phyloP scores from a whole-genome alignment of 2,797 vertebrate genomes.

The Brotula barbata region DNA sequence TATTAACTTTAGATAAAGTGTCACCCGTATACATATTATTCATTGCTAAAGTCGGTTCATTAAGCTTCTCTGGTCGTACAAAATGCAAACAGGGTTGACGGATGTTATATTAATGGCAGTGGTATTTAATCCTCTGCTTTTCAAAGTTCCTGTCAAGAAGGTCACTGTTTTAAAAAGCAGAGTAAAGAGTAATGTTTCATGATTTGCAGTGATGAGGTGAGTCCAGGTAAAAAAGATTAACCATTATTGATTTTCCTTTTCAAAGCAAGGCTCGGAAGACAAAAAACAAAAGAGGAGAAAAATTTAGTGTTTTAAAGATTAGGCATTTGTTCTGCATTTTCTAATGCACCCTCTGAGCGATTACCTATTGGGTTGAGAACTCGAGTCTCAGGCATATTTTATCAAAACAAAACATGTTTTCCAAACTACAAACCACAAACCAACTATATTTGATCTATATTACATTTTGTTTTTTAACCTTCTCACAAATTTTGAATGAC shows the following conservation, averaged over 20 bases:
- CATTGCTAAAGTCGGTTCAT: slow-evolving; percentile 5
- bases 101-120: neutral
- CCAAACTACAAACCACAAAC: neutral
- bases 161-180: slow-evolving; percentile 1
- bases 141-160: neutral
- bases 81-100: neutral
- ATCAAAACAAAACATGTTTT: neutral
- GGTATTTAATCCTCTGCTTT: neutral
- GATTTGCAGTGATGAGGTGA: slow-evolving; percentile 35
- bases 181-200: slow-evolving; percentile 16
- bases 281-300: slow-evolving; percentile 10
- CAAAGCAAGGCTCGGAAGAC: slow-evolving; percentile 30
- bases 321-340: neutral
- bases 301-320: neutral
- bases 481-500: too few relatives aligned
- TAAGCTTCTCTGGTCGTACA: neutral
- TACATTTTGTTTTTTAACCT: too few relatives aligned
- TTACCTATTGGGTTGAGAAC: neutral
- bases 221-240: slow-evolving; percentile 50
- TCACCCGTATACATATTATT: slow-evolving; percentile 4
- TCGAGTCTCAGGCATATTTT: neutral
- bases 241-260: slow-evolving; percentile 45
- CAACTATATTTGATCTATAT: neutral
- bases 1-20: slow-evolving; percentile 14
- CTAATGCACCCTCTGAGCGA: neutral